These are phyloP conservation scores for Tadarida brasiliensis DNA, from an alignment of 2,797 vertebrate genomes.

Conservation along the genomic window DNA sequence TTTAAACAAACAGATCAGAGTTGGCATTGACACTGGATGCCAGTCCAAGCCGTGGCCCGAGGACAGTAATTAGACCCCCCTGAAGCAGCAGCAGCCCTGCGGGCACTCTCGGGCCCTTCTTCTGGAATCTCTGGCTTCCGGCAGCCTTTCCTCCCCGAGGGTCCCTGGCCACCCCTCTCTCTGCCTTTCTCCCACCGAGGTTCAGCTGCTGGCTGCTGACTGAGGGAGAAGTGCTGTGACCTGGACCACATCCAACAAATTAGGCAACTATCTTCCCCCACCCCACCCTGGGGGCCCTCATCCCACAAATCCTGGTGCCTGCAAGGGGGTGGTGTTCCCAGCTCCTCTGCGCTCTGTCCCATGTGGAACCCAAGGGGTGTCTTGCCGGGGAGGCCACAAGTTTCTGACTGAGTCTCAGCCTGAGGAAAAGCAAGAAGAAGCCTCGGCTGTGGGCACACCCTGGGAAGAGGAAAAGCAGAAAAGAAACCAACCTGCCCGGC, in stretches of 20 bases:
- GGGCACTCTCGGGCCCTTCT: background rate
- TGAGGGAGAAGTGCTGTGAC: background rate
- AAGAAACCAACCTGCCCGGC: background rate
- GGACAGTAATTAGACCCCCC: background rate
- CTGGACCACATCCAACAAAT: background rate
- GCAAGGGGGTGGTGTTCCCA: background rate
- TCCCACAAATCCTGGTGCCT: fast-evolving
- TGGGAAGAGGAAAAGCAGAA: background rate
- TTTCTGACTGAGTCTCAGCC: background rate
- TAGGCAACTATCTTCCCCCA: background rate
- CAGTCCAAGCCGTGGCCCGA: background rate
- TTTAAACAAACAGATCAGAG: background rate
- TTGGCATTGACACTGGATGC: constrained; percentile 14
- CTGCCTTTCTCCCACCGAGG: background rate
- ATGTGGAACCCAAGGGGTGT: background rate
- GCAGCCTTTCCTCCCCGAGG: background rate
- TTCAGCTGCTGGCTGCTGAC: background rate
- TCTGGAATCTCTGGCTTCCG: background rate
- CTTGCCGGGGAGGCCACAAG: background rate
- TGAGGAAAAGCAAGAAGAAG: constrained; percentile 6
- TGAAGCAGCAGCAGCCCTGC: background rate
- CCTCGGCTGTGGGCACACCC: background rate
- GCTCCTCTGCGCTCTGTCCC: background rate
- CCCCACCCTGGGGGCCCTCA: fast-evolving
- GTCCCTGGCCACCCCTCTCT: background rate